A percentile compares a stretch with the other conserved stretches of the same genome.
phyloP scores from a whole-genome alignment of 1,140 invertebrate species.

The Cydia splendana region DNA sequence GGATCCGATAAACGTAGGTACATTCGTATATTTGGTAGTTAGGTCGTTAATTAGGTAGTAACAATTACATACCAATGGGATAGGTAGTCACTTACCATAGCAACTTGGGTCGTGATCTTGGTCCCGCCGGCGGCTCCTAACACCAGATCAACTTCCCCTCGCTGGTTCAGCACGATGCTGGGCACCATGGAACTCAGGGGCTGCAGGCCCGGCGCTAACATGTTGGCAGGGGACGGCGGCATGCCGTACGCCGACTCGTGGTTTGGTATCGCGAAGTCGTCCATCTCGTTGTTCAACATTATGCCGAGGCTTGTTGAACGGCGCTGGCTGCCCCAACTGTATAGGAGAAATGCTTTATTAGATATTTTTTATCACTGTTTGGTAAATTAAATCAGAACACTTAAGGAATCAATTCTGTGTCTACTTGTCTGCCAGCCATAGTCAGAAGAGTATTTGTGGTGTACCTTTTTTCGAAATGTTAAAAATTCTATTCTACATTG shows the following conservation, averaged over 20 bases:
- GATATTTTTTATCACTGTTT: background rate
- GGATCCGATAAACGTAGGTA: no score
- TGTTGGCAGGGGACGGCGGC: conserved; percentile 90
- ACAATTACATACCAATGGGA: conserved; percentile 74
- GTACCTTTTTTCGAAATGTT: no score
- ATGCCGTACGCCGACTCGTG: conserved; percentile 88
- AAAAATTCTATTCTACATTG: conserved; percentile 49
- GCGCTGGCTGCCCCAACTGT: conserved; percentile 87
- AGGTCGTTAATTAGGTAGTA: no score
- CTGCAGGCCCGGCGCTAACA: conserved; percentile 87
- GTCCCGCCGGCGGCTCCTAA: conserved; percentile 94
- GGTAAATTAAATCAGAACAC: background rate
- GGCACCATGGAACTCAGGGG: conserved; percentile 96
- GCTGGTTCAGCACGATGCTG: conserved; percentile 85
- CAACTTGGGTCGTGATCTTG: conserved; percentile 91
- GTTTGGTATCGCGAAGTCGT: conserved; percentile 94
- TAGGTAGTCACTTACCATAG: conserved; percentile 87
- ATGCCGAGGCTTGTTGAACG: conserved; percentile 90
- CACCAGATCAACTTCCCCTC: conserved; percentile 84
- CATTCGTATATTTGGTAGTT: no score
- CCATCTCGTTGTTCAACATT: conserved; percentile 97
- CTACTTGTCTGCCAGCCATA: no score
- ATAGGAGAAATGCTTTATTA: conserved; percentile 29
- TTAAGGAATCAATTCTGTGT: no score
- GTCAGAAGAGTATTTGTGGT: no score